Conservation (phyloP, 64 coral and sea anemone species). For the Platygyra sinensis region DNA sequence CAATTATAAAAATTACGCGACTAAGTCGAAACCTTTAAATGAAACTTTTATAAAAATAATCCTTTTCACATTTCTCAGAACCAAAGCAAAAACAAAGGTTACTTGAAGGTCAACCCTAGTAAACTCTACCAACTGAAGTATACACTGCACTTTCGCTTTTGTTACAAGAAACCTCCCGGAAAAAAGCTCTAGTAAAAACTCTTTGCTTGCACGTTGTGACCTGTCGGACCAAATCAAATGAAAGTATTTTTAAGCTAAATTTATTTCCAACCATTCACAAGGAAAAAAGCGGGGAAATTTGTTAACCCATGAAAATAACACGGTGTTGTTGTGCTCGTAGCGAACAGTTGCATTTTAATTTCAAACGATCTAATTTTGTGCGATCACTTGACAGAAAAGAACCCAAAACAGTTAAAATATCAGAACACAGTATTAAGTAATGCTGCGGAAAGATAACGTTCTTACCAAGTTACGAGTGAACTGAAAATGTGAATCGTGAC, state of each 20-base stretch:
- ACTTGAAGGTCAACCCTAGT: not conserved
- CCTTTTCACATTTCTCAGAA: not conserved
- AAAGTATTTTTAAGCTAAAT: not conserved
- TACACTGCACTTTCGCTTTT: constrained; percentile 45
- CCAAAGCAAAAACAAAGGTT: not conserved
- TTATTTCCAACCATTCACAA: not conserved
- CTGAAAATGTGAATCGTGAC: not conserved
- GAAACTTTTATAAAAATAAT: too few relatives aligned
- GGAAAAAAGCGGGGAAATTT: not conserved
- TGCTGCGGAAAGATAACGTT: not conserved
- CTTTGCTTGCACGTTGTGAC: not conserved
- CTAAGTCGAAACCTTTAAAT: too few relatives aligned
- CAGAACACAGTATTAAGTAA: not conserved
- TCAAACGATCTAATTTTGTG: not conserved
- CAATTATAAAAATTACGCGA: not conserved
- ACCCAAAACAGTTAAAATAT: not conserved
- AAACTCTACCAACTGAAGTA: not conserved
- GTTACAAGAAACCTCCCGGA: not conserved
- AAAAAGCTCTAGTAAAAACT: not conserved
- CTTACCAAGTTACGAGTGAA: too few relatives aligned
- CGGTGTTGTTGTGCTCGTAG: not conserved
- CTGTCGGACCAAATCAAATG: not conserved
- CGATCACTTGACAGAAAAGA: not conserved
- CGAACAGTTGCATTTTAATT: not conserved
- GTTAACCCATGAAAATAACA: not conserved